Conservation (phyloP, 1,140 invertebrate species). For the Achroia grisella region DNA sequence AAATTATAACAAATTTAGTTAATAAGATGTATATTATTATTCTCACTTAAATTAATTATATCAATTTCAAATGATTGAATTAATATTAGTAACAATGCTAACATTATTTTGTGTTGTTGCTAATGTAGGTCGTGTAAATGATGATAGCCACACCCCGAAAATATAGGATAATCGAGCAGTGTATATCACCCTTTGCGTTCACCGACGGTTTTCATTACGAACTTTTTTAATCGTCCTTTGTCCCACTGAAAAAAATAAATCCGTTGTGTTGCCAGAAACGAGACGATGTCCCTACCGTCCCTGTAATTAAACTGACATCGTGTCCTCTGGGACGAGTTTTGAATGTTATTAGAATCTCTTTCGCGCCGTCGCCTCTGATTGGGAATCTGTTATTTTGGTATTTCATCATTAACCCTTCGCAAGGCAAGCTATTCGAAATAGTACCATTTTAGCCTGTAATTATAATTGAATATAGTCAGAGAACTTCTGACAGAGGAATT, state of each 20-base stretch:
- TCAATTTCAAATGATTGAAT: too few relatives aligned
- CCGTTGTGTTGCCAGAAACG: slow-evolving; percentile 52
- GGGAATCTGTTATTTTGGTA: slow-evolving; percentile 40
- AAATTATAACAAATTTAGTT: too few relatives aligned
- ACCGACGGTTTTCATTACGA: slow-evolving; percentile 60
- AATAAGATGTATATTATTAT: too few relatives aligned
- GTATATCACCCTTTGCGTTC: slow-evolving; percentile 57
- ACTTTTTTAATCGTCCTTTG: slow-evolving; percentile 72
- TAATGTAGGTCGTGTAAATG: neutral
- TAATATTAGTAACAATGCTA: too few relatives aligned
- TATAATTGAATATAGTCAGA: slow-evolving; percentile 3
- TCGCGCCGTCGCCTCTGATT: slow-evolving; percentile 61
- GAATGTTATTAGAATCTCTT: slow-evolving; percentile 72
- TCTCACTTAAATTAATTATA: too few relatives aligned
- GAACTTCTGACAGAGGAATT: slow-evolving; percentile 2
- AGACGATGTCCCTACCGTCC: slow-evolving; percentile 29
- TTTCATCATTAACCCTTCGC: slow-evolving; percentile 13
- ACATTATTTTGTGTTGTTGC: neutral
- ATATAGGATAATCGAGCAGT: slow-evolving; percentile 18
- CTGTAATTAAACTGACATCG: slow-evolving; percentile 69
- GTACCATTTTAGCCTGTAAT: neutral
- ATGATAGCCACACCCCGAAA: slow-evolving; percentile 4
- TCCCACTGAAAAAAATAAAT: slow-evolving; percentile 63
- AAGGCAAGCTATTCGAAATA: neutral
- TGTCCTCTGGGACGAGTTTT: slow-evolving; percentile 62